Evolutionary conservation across 37 sponge, comb jelly and placozoan genomes (phyloP), one percentile per base, ranked within the genome.

Genomic region (Beroe ovata): DNA sequence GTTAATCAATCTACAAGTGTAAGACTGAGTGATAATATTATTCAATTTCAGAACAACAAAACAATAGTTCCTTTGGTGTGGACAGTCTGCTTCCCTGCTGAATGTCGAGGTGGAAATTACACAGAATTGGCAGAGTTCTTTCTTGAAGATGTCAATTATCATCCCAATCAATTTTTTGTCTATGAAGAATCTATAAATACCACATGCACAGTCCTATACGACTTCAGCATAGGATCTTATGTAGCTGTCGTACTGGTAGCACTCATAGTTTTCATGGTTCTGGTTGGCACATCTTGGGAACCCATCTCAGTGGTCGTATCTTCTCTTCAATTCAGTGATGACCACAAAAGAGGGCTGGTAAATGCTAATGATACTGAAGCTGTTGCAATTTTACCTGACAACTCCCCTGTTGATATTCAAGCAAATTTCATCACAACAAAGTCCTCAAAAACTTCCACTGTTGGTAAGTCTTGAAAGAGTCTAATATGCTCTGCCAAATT

Each of bases 31-130:
- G n/a, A n/a, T n/a, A n/a, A n/a, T n/a, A n/a, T n/a, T n/a, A n/a
- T n/a, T 47, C 11, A 47, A 16, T 66, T 66, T 26, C 69, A 66
- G 69, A 32, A 30, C 1, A 66, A 30, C 69, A 66, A 30, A 34
- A 33, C 35, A 29, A 18, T 34, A 33, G 35, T 1, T 66, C 84
- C 84, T 1, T 1, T 77, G 19, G 41, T 54, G 8, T 77, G 84
- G 84, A 77, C 84, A 77, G 84, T 77, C 3, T 77, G 84, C 21
- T 77, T 77, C 41, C 84, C 84, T 18, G 2, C 16, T 8, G 84
- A 77, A 42, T 77, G 84, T 20, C 84, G 84, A 11, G 54, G 54
- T 26, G 84, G 84, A 11, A 77, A 77, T 54, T 77, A 36, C 23
- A 77, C 84, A 32, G 3, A 1, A 1, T 35, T 77, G 25, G 41